Base-by-base conservation (phyloP, 1,140 invertebrate genomes). In the Heliconius himera region DNA sequence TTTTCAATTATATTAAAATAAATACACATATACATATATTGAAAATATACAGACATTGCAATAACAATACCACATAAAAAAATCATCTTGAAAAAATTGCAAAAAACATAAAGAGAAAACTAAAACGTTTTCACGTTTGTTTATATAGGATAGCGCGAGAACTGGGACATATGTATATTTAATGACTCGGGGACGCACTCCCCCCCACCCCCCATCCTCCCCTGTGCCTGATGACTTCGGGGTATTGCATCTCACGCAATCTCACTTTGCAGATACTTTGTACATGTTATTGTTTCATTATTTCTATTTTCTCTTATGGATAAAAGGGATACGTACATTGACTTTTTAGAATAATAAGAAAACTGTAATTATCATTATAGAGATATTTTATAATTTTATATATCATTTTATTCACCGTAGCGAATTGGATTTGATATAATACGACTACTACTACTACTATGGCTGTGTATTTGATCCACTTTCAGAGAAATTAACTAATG, bases 91-190 rank as follows among this genome's bases (percentile, higher is more conserved):
- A 26, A 29, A 29, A 8, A n/a, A 22, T 11, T 22, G 54, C 54
- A 11, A 9, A 11, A 22, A 66, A 13, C 60, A 29, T 66, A 66
- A 56, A 56, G n/a, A n/a, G 0, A 56, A 56, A 26, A 66, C 54
- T 29, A 66, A 26, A 56, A 22, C 9, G 26, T 11, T n/a, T 66
- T 66, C 3, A 26, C 60, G 49, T 26, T 26, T 66, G 60, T 29
- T 66, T 29, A 26, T 29, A 26, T 26, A 22, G 22, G n/a, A 11
- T 29, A 29, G 54, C 2, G 60, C 29, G 29, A 74, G 29, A 74
- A 51, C 46, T 74, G 38, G 73, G 73, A 46, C 73, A 54, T 29
- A 18, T 73, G 22, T 54, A 74, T 74, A 54, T 54, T 54, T 74
- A 46, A 74, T 51, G 73, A 74, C n/a, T 16, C 22, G 22, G 60